Base-by-base conservation (phyloP, 2,797 vertebrate genomes). In the Podarcis lilfordi region DNA sequence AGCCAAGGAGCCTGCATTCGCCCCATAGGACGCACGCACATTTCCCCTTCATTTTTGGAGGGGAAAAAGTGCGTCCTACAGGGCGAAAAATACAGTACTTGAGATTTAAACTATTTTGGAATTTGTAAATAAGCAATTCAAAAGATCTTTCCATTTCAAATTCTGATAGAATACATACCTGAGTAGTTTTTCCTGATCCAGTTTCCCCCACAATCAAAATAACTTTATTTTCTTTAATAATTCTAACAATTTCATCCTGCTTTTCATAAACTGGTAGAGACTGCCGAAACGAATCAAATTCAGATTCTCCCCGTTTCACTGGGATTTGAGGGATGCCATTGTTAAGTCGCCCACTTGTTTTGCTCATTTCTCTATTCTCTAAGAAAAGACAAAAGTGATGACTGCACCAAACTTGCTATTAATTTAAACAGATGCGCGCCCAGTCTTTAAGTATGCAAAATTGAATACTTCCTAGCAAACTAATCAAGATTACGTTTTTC, bases 121-220 rank as follows among this genome's bases (percentile, higher is more conserved):
- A 72, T 10, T n/a, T 21, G n/a, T 27, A 4, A 2, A 72, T 64
- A 61, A 76, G 4, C 72, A 82, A 79, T 64, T 72, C 80, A 61
- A 27, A 71, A 84, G 19, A 32, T 35, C 86, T 1, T 23, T 84
- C n/a, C 19, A 1, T 78, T 37, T 5, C 82, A 87, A 59, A 84
- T 88, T 74, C 55, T 72, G 89, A 91, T 86, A 91, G 84, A 64
- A 88, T 90, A 92, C 95, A 83, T 94, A 98, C 98, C 96, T 98
- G 99, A 59, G 99, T 99, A 35, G 99, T 99, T 97, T 99, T 99
- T 92, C 99, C 99, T 69, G 98, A 99, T 91, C 99, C 99, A 0
- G 98, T 99, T 95, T 99, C 99, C 93, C 99, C 99, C 86, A 99
- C 89, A 93, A 99, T 96, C 91, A 99, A 96, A 93, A 99, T 97